These are phyloP conservation scores for Spilosoma lubricipeda DNA, from an alignment of 2,888 invertebrate species.

Conservation along the genomic window DNA sequence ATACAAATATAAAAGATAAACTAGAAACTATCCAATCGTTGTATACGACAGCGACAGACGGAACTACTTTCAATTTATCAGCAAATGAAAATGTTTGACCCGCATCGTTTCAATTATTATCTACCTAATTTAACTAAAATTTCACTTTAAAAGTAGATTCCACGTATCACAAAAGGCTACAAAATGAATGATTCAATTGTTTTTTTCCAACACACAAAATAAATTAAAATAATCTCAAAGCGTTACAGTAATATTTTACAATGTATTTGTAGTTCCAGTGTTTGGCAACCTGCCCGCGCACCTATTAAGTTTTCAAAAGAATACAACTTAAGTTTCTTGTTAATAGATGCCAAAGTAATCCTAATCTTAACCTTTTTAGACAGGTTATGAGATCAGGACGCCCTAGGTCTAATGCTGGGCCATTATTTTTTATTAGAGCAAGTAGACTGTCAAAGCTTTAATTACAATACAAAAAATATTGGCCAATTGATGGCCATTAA, in stretches of 20 bases:
- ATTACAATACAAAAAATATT: not conserved
- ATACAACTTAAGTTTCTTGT: conserved; percentile 62
- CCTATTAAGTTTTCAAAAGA: conserved; percentile 62
- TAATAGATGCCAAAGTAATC: conserved; percentile 60
- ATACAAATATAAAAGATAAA: not conserved
- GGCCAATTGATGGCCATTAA: too few relatives aligned
- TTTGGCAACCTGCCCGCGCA: conserved; percentile 69
- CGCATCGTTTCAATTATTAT: not conserved
- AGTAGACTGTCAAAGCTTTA: not conserved
- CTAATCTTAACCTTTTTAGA: not conserved
- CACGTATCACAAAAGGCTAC: not conserved
- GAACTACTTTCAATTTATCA: not conserved
- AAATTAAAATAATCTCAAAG: conserved; percentile 53
- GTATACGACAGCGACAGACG: not conserved
- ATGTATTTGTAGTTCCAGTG: conserved; percentile 64
- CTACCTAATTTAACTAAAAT: not conserved
- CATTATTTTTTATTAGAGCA: not conserved
- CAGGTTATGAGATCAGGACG: conserved; percentile 28
- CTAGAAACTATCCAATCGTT: not conserved
- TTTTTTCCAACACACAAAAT: conserved; percentile 20
- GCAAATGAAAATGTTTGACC: not conserved
- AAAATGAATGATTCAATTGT: not conserved
- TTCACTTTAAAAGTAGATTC: not conserved
- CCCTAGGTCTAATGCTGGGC: not conserved
- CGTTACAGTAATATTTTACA: conserved; percentile 57